A percentile compares a stretch with the other conserved stretches of the same genome.
These are phyloP conservation scores for Plectus sambesii DNA, from an alignment of 1,140 invertebrate species.

Conservation along the genomic window DNA sequence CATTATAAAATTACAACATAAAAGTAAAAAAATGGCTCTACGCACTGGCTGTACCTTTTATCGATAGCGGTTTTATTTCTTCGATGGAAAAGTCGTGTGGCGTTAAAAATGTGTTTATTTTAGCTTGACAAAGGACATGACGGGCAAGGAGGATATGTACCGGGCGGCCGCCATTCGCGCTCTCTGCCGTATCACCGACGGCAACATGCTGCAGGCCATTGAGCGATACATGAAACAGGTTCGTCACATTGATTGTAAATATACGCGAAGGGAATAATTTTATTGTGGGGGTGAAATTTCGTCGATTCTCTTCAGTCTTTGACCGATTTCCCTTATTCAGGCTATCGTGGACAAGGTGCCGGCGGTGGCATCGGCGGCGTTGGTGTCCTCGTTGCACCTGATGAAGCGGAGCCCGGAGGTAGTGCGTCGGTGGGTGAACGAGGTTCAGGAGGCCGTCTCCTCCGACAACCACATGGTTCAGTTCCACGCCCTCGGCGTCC, in stretches of 20 bases:
- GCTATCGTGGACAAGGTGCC: constrained; percentile 90
- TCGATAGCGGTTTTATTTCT: no score
- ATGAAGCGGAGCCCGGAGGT: constrained; percentile 71
- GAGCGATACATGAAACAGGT: constrained; percentile 82
- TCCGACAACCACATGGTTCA: constrained; percentile 66
- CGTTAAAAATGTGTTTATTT: constrained; percentile 17
- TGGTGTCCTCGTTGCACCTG: constrained; percentile 73
- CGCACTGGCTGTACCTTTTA: not conserved
- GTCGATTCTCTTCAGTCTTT: no score
- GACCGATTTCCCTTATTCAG: constrained; percentile 55
- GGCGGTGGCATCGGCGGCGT: constrained; percentile 83
- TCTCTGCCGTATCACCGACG: constrained; percentile 89
- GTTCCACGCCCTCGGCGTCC: constrained; percentile 88
- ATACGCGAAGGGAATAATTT: no score
- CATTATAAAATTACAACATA: not conserved
- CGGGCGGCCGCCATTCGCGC: constrained; percentile 88
- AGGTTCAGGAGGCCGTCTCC: constrained; percentile 85
- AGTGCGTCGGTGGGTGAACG: constrained; percentile 93
- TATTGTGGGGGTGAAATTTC: no score
- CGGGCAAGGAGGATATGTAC: constrained; percentile 90
- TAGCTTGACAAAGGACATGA: constrained; percentile 98
- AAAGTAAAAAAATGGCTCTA: not conserved
- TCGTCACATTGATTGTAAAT: no score
- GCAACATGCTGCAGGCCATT: constrained; percentile 84
- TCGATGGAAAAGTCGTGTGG: no score